A percentile compares a stretch with the other conserved stretches of the same genome.
phyloP scores from a whole-genome alignment of 2,797 vertebrate species.

The Morus bassanus region DNA sequence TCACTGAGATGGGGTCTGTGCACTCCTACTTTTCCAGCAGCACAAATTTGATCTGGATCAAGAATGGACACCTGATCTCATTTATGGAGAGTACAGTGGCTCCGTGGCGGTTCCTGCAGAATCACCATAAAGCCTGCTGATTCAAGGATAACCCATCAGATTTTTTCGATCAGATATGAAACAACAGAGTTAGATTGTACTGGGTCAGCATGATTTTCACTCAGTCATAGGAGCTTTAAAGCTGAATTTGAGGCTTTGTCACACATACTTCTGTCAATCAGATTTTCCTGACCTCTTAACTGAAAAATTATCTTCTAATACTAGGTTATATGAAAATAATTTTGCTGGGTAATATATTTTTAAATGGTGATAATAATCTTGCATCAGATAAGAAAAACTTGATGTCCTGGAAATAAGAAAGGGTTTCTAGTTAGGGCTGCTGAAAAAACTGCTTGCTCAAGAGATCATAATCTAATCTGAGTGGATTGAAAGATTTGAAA shows the following conservation, averaged over 20 bases:
- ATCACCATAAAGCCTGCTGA: not conserved
- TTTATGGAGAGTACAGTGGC: not conserved
- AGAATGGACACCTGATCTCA: not conserved
- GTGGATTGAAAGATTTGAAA: not conserved
- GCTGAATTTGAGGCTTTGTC: not conserved
- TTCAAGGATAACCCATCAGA: not conserved
- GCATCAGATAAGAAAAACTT: not conserved
- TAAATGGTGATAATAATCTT: constrained; percentile 18
- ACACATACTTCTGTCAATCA: not conserved
- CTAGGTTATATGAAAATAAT: constrained; percentile 7
- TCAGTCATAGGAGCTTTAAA: not conserved
- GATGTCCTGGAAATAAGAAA: constrained; percentile 1
- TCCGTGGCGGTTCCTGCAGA: not conserved
- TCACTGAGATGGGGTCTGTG: not conserved
- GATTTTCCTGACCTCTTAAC: not conserved
- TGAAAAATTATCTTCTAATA: not conserved
- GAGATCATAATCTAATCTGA: constrained; percentile 36
- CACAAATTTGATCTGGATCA: not conserved
- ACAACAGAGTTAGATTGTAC: not conserved
- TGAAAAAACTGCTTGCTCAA: constrained; percentile 31
- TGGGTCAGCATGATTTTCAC: not conserved
- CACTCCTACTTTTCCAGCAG: not conserved
- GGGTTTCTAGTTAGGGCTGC: not conserved
- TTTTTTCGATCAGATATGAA: not conserved
- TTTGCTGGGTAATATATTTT: constrained; percentile 22